These are phyloP conservation scores for Luehdorfia chinensis DNA, from an alignment of 1,140 invertebrate species.

Conservation along the genomic window DNA sequence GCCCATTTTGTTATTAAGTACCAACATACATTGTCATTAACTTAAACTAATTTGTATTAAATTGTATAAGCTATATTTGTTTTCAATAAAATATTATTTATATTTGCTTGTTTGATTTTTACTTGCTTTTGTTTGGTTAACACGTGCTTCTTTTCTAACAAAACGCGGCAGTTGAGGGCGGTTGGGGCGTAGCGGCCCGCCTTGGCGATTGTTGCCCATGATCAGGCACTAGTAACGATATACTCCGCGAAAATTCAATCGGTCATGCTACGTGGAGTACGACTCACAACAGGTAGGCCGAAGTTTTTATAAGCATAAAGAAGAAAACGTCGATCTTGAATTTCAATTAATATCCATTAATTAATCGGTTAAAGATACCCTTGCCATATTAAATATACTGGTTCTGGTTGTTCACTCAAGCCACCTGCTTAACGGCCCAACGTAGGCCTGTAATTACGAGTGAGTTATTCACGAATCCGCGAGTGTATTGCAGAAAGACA, in stretches of 20 bases:
- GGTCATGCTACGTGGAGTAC: slow-evolving; percentile 34
- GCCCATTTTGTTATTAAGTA: too few species aligned
- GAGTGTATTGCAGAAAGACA: slow-evolving; percentile 11
- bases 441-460: slow-evolving; percentile 3
- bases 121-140: slow-evolving; percentile 1
- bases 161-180: slow-evolving; percentile 30
- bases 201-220: slow-evolving; percentile 25
- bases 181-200: slow-evolving; percentile 32
- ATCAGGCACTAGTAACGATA: slow-evolving; percentile 20
- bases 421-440: background rate
- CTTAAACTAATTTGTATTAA: background rate
- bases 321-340: background rate
- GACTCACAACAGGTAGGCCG: slow-evolving; percentile 6
- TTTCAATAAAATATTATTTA: background rate
- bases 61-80: slow-evolving; percentile 2
- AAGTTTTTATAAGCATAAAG: background rate
- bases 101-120: background rate
- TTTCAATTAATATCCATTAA: slow-evolving; percentile 3
- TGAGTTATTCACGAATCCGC: background rate
- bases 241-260: slow-evolving; percentile 33
- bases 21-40: too few species aligned
- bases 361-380: background rate
- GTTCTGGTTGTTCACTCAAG: too few species aligned
- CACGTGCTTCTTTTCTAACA: slow-evolving; percentile 17
- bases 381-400: too few species aligned